Conservation (phyloP, 2,113 vertebrate species). For the Australoheros scitulus region DNA sequence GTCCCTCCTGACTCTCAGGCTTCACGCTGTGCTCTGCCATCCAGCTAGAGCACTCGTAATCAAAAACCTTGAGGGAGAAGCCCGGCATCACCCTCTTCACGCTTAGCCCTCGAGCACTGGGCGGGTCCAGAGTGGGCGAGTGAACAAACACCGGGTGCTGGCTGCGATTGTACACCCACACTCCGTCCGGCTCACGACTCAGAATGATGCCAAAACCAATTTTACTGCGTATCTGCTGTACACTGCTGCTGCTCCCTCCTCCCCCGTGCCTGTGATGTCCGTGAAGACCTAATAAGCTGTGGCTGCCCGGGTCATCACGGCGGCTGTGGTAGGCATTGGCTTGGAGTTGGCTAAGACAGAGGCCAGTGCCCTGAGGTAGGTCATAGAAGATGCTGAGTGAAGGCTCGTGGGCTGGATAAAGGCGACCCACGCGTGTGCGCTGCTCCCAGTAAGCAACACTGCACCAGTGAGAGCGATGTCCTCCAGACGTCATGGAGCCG, state of each 20-base stretch:
- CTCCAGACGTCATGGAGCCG: constrained; percentile 80
- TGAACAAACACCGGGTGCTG: constrained; percentile 97
- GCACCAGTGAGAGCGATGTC: constrained; percentile 91
- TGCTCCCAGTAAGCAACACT: constrained; percentile 99
- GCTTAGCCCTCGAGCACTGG: constrained; percentile 84
- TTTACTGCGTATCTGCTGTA: constrained; percentile 92
- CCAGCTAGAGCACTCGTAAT: constrained; percentile 90
- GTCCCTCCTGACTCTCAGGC: constrained; percentile 86
- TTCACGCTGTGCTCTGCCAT: constrained; percentile 83
- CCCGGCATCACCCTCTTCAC: constrained; percentile 94
- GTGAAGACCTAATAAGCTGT: constrained; percentile 15
- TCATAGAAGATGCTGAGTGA: constrained; percentile 99
- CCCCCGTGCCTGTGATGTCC: constrained; percentile 47
- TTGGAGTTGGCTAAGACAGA: constrained; percentile 94
- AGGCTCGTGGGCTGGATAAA: constrained; percentile 93
- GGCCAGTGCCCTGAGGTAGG: constrained; percentile 99
- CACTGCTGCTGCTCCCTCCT: constrained; percentile 78
- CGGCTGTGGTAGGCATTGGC: constrained; percentile 70
- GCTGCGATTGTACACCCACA: constrained; percentile 98
- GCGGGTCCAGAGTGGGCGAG: constrained; percentile 94
- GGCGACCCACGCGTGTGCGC: constrained; percentile 93
- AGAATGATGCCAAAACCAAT: constrained; percentile 96
- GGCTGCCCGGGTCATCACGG: constrained; percentile 49
- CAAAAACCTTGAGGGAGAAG: constrained; percentile 96
- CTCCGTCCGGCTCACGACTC: constrained; percentile 92